phyloP scores from a whole-genome alignment of 2,113 vertebrate species.

The Numenius arquata region DNA sequence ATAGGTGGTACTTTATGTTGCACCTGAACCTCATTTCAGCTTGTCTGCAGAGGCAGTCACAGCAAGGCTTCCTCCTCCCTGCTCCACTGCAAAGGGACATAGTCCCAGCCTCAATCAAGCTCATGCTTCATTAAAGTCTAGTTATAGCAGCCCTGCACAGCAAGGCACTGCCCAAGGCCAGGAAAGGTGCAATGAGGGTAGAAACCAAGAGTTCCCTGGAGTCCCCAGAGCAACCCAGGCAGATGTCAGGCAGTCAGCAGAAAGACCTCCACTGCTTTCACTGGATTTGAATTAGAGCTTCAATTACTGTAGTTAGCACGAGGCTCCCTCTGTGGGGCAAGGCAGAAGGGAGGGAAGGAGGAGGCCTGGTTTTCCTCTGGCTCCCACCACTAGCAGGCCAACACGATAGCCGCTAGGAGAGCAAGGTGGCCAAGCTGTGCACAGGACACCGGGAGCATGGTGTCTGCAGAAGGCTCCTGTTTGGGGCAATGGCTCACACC shows the following conservation, averaged over 20 bases:
- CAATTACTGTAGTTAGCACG: background rate
- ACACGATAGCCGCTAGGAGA: background rate
- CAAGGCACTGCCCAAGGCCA: background rate
- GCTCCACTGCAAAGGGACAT: background rate
- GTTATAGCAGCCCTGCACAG: background rate
- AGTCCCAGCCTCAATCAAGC: background rate
- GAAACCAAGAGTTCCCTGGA: background rate
- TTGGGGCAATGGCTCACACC: background rate
- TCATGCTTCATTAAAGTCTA: background rate
- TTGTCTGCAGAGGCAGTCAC: background rate
- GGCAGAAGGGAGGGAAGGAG: background rate
- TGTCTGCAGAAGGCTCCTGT: background rate
- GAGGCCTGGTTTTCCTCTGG: background rate
- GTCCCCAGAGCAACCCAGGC: background rate
- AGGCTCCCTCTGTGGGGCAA: background rate
- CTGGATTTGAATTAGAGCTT: background rate
- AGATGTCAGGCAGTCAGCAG: background rate
- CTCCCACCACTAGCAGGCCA: background rate
- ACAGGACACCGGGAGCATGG: background rate
- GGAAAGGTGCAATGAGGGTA: background rate
- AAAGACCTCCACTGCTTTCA: background rate
- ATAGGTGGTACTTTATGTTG: background rate
- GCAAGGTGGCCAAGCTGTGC: rapidly evolving
- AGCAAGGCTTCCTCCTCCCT: background rate
- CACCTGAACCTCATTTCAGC: background rate